Conservation (phyloP, 2,888 invertebrate genomes). For the Melanophora roralis region DNA sequence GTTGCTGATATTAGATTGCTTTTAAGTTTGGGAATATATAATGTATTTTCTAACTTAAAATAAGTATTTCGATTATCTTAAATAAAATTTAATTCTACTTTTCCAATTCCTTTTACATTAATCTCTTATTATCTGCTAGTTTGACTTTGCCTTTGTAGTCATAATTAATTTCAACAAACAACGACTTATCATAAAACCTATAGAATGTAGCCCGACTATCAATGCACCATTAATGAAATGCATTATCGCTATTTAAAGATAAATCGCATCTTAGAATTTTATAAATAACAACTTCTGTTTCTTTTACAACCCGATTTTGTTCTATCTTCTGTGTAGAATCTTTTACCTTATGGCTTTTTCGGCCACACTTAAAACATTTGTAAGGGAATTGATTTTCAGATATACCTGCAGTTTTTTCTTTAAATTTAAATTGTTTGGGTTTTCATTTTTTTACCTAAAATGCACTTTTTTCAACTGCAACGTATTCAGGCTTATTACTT, state of each 20-base stretch:
- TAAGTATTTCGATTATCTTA: background rate
- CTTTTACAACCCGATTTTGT: conserved; percentile 2
- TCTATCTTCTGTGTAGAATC: background rate
- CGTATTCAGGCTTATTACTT: background rate
- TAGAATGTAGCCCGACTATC: conserved; percentile 30
- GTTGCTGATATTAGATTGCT: too few relatives aligned
- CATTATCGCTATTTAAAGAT: background rate
- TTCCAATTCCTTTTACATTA: conserved; percentile 26
- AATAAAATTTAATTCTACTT: conserved; percentile 1
- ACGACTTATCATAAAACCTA: background rate
- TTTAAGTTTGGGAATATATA: conserved; percentile 11
- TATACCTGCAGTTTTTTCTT: background rate
- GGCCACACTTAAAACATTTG: background rate
- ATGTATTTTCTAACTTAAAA: conserved; percentile 6
- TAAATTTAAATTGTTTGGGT: background rate
- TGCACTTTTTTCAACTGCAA: background rate
- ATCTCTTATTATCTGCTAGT: conserved; percentile 24
- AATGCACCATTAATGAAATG: conserved; percentile 13
- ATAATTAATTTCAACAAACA: background rate
- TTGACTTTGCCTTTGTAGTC: conserved; percentile 15
- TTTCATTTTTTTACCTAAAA: conserved; percentile 11
- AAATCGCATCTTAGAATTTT: background rate
- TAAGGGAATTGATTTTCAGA: background rate
- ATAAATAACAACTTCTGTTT: background rate
- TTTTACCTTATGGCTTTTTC: conserved; percentile 7